Base-by-base conservation (phyloP, 2,797 vertebrate species). In the Philypnodon macrostomus region DNA sequence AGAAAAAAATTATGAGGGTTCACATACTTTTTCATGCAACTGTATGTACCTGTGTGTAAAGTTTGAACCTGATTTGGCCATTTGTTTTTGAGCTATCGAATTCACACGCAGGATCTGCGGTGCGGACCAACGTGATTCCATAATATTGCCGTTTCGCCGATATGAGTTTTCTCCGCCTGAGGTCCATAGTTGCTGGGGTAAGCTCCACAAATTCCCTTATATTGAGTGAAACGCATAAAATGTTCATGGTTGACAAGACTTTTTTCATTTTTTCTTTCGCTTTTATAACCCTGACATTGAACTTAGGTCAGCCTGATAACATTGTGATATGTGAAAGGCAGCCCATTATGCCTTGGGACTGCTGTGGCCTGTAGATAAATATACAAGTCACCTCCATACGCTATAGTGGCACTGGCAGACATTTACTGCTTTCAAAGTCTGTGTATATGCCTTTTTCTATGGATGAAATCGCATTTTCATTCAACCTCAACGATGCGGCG, bases 351-450 rank as follows among this genome's bases (percentile, higher is more conserved):
- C 19, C 30, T 21, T 19, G 27, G n/a, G 45, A 35, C 45, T 34
- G 19, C 45, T 47, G 45, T 47, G 45, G 12, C 18, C 45, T 47
- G 30, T 18, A n/a, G 30, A 32, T 46, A 46, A 32, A 33, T 17
- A 32, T 12, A 31, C 29, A 8, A 32, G n/a, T 2, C 6, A 34
- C 30, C 19, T 34, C 35, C 21, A 34, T 24, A 14, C 19, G 24
- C 19, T 19, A n/a, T n/a, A 44, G 31, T 47, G 31, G 8, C 7
- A 15, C 31, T 15, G 19, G 23, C 18, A 14, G 31, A 18, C n/a
- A 35, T 34, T 26, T 18, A 33, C 13, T 23, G 18, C 30, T 24
- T 21, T 7, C 10, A 23, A 47, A 47, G 19, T 47, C 30, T 47
- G n/a, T 33, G 30, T 33, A 13, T 47, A 32, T 47, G 19, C 18